Conservation (phyloP, 2,888 invertebrate species). For the Tetanocera ferruginea region DNA sequence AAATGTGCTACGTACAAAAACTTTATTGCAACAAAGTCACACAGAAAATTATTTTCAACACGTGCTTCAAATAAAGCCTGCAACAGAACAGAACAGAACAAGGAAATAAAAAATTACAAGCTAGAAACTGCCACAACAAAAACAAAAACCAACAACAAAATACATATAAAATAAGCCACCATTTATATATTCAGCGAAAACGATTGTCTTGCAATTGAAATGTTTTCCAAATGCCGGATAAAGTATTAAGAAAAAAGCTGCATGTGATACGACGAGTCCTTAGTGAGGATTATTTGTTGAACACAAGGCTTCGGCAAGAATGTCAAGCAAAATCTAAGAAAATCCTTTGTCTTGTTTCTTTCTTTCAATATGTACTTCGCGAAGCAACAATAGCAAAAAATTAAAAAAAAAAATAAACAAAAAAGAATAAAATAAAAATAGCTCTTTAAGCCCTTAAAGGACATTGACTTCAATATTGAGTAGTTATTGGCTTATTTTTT, state of each 20-base stretch:
- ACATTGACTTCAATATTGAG: constrained; percentile 11
- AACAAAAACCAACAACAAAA: neutral
- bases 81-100: neutral
- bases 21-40: neutral
- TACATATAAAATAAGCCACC: neutral
- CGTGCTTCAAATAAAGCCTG: neutral
- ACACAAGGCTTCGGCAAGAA: neutral
- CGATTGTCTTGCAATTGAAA: constrained; percentile 16
- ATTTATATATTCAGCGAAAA: neutral
- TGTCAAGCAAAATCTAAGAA: neutral
- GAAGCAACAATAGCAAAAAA: neutral
- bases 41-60: constrained; percentile 21
- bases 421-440: constrained; percentile 12
- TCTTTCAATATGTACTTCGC: neutral
- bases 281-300: constrained; percentile 19
- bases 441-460: neutral
- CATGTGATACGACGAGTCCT: neutral
- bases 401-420: neutral
- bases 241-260: neutral
- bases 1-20: no score
- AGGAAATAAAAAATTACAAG: neutral
- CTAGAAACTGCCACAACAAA: neutral
- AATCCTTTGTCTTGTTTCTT: no score
- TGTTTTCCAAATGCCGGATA: constrained; percentile 7
- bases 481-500: neutral